Evolutionary conservation across 2,797 vertebrate species (phyloP).

Genomic region (Zenarchopterus dispar): DNA sequence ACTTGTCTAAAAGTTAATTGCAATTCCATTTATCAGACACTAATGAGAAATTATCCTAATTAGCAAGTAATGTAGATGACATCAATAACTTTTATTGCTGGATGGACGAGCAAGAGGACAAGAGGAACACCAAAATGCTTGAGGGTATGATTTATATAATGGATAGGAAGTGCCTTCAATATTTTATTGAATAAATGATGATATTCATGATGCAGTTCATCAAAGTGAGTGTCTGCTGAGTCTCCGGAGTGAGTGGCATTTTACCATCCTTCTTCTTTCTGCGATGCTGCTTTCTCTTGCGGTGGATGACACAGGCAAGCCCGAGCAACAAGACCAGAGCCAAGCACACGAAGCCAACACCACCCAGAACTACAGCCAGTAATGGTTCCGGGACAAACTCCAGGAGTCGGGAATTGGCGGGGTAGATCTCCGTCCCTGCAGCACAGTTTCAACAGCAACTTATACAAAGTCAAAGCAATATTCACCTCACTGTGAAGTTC

Average conservation of each 20-base stretch:
- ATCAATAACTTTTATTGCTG: slow-evolving; percentile 71
- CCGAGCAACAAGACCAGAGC: slow-evolving; percentile 87
- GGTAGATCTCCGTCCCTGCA: slow-evolving; percentile 87
- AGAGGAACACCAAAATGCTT: slow-evolving; percentile 52
- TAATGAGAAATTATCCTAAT: slow-evolving; percentile 76
- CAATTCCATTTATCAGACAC: slow-evolving; percentile 70
- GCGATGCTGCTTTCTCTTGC: slow-evolving; percentile 75
- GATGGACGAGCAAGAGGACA: slow-evolving; percentile 48
- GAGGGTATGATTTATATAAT: slow-evolving; percentile 65
- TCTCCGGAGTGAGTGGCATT: slow-evolving; percentile 38
- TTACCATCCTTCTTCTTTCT: slow-evolving; percentile 78
- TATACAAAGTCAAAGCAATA: no score
- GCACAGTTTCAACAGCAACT: no score
- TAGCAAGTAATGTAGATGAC: slow-evolving; percentile 71
- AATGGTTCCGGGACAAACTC: slow-evolving; percentile 86
- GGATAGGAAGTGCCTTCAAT: slow-evolving; percentile 65
- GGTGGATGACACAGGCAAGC: slow-evolving; percentile 87
- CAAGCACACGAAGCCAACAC: slow-evolving; percentile 88
- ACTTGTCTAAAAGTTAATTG: slow-evolving; percentile 71
- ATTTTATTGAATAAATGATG: slow-evolving; percentile 71
- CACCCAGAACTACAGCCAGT: slow-evolving; percentile 88
- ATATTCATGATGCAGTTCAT: slow-evolving; percentile 69
- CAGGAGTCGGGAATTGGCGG: slow-evolving; percentile 83
- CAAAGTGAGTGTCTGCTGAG: slow-evolving; percentile 58
- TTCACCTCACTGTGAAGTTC: no score